Evolutionary conservation across 2,888 invertebrate species (phyloP).

Genomic region (Electrophaes corylata): DNA sequence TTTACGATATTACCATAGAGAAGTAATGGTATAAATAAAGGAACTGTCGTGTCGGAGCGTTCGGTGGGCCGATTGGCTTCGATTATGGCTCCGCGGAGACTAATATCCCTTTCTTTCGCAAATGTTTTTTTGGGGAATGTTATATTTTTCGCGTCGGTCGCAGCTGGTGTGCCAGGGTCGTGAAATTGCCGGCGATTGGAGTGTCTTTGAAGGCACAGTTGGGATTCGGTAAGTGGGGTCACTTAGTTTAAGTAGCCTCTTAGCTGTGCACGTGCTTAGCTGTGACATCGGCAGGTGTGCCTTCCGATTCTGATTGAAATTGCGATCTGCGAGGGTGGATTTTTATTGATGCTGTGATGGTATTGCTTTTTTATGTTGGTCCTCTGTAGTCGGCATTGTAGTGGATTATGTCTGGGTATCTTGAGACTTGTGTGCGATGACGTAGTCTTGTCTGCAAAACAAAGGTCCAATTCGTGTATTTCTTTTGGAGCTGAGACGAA

Average conservation of each 20-base stretch:
- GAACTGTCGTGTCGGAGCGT: constrained; percentile 70
- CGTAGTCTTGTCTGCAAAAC: too few species aligned
- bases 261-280: constrained; percentile 72
- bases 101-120: constrained; percentile 81
- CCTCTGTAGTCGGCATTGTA: constrained; percentile 20
- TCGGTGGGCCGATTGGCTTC: constrained; percentile 80
- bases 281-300: constrained; percentile 74
- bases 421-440: too few species aligned
- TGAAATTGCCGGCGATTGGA: constrained; percentile 68
- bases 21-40: constrained; percentile 75
- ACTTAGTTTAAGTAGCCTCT: constrained; percentile 82
- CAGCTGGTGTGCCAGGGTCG: constrained; percentile 74
- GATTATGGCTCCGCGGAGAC: constrained; percentile 82
- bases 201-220: constrained; percentile 67
- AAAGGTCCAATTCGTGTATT: too few species aligned
- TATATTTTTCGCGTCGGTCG: constrained; percentile 81
- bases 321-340: constrained; percentile 62
- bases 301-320: constrained; percentile 75
- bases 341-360: constrained; percentile 60
- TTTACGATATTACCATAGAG: constrained; percentile 70
- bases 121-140: constrained; percentile 78
- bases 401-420: not conserved
- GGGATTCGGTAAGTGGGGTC: constrained; percentile 75
- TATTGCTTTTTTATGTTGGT: constrained; percentile 48
- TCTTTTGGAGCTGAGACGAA: too few species aligned